These are phyloP conservation scores for Erythrolamprus reginae DNA, from an alignment of 2,113 vertebrate genomes.

Conservation along the genomic window DNA sequence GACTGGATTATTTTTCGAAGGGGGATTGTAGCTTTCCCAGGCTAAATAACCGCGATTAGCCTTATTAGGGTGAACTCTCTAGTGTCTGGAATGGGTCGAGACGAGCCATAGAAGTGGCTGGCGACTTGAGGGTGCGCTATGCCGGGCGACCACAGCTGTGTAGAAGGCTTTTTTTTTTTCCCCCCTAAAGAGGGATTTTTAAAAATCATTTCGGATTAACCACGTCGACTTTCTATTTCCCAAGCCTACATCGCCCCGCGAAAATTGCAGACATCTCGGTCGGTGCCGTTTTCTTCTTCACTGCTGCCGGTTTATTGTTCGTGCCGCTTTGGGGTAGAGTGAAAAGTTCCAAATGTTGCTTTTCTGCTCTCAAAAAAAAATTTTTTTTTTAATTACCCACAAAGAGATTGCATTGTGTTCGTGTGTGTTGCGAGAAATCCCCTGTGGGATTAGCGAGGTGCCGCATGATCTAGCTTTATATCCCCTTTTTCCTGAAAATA, in stretches of 20 bases:
- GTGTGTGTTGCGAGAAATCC: not conserved
- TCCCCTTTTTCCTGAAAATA: not conserved
- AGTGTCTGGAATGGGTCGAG: not conserved
- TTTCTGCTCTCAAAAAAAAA: too few species aligned
- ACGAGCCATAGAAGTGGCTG: not conserved
- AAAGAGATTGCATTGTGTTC: not conserved
- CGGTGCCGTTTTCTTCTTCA: too few species aligned
- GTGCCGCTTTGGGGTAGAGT: not conserved
- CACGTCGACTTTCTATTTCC: not conserved
- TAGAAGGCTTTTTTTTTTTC: not conserved
- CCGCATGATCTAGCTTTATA: not conserved
- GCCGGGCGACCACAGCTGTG: not conserved
- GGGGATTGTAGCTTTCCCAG: not conserved
- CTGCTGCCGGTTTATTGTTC: not conserved
- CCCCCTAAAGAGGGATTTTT: too few species aligned
- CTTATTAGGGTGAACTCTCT: not conserved
- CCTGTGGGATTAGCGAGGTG: not conserved
- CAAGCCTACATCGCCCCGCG: not conserved
- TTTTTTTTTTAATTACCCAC: not conserved
- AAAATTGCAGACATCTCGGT: not conserved
- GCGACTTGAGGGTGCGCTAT: not conserved
- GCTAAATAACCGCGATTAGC: not conserved
- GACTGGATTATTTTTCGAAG: not conserved
- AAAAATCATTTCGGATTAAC: not conserved
- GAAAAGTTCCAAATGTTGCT: not conserved